phyloP scores from a whole-genome alignment of 1,140 invertebrate species.

The Lepidurus apus region DNA sequence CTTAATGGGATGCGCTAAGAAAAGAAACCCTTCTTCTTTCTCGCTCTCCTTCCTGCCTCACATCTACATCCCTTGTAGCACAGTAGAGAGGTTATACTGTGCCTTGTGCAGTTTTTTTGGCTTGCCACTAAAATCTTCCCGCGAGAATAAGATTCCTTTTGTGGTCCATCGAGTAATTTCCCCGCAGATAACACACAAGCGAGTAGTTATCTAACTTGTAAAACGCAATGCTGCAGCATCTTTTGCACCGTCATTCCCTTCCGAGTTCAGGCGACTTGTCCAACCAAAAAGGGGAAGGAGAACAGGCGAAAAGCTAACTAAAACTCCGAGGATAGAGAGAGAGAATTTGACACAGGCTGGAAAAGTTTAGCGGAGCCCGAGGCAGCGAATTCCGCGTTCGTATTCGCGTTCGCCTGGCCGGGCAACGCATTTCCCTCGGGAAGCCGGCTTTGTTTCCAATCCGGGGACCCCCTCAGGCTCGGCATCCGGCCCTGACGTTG shows the following conservation, averaged over 20 bases:
- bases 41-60: not conserved
- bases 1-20: constrained; percentile 18
- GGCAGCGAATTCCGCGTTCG: constrained; percentile 19
- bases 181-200: not conserved
- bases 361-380: not conserved
- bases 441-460: constrained; percentile 36
- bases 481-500: constrained; percentile 36
- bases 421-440: constrained; percentile 30
- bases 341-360: constrained; percentile 7
- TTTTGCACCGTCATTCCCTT: not conserved
- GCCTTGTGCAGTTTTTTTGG: too few species aligned
- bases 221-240: not conserved
- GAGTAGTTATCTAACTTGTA: not conserved
- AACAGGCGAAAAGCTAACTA: not conserved
- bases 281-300: not conserved
- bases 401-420: constrained; percentile 25
- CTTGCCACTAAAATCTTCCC: not conserved
- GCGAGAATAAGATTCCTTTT: not conserved
- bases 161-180: not conserved
- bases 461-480: constrained; percentile 32
- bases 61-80: too few species aligned
- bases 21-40: constrained; percentile 13
- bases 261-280: not conserved
- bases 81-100: too few species aligned
- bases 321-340: not conserved